A percentile compares a stretch with the other conserved stretches of the same genome.
Conservation (phyloP, 2,113 vertebrate genomes). For the Canis aureus region DNA sequence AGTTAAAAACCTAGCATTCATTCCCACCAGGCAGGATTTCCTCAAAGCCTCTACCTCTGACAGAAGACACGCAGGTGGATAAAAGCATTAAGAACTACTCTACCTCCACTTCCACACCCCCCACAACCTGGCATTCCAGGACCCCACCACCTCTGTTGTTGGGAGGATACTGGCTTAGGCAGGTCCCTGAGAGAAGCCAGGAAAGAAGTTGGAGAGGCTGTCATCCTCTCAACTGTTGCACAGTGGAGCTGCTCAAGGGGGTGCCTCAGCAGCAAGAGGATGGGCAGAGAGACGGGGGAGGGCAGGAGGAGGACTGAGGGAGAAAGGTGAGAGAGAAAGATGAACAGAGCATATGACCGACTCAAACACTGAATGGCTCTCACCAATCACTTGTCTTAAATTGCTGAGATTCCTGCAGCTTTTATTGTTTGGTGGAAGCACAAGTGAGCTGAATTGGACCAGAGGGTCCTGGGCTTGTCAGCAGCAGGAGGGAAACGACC, state of each 20-base stretch:
- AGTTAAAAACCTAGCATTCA: conserved; percentile 1
- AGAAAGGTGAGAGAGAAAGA: conserved; percentile 13
- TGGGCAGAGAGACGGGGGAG: neutral
- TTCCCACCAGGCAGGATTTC: conserved; percentile 55
- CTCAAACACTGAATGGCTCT: conserved; percentile 73
- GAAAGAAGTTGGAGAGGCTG: neutral
- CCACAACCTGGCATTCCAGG: conserved; percentile 44
- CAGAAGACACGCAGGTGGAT: conserved; percentile 37
- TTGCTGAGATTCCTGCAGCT: conserved; percentile 70
- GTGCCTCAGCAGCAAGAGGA: neutral
- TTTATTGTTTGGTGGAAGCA: conserved; percentile 80
- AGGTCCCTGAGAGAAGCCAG: neutral
- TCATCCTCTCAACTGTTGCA: neutral
- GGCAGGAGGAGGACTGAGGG: neutral
- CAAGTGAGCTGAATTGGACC: conserved; percentile 78
- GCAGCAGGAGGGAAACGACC: conserved; percentile 71
- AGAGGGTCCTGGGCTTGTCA: conserved; percentile 81
- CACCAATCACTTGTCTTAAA: conserved; percentile 74
- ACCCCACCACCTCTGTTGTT: neutral
- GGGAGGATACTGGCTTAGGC: conserved; percentile 10
- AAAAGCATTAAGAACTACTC: conserved; percentile 24
- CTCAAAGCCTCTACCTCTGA: conserved; percentile 56
- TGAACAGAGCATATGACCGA: neutral
- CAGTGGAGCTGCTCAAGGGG: neutral
- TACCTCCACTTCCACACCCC: conserved; percentile 16